Conservation (phyloP, 2,797 vertebrate species). For the Botia kubotai region DNA sequence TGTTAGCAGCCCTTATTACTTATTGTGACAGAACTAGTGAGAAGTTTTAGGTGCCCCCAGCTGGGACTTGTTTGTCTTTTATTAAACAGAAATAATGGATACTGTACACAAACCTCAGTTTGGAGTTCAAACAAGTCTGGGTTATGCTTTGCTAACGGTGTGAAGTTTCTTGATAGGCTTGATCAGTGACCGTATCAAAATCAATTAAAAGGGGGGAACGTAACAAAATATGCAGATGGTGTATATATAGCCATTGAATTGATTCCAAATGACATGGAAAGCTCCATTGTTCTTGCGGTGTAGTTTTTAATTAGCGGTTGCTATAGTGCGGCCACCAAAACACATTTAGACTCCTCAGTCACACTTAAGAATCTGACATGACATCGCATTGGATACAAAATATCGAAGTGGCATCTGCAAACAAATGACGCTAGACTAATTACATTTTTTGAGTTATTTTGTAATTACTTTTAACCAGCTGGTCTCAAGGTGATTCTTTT, state of each 20-base stretch:
- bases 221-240: slow-evolving; percentile 13
- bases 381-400: no score
- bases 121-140: neutral
- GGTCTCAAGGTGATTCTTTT: neutral
- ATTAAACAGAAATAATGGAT: slow-evolving; percentile 54
- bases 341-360: neutral
- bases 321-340: neutral
- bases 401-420: no score
- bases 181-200: neutral
- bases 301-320: neutral
- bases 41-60: slow-evolving; percentile 52
- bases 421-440: no score
- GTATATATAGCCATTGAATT: neutral
- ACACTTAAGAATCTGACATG: no score
- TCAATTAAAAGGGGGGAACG: neutral
- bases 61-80: slow-evolving; percentile 51
- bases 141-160: slow-evolving; percentile 13
- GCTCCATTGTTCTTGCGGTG: neutral
- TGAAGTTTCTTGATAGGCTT: slow-evolving; percentile 26
- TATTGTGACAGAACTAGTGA: slow-evolving; percentile 48
- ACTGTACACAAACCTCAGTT: slow-evolving; percentile 31
- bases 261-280: neutral
- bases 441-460: neutral
- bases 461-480: neutral
- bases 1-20: slow-evolving; percentile 58